Evolutionary conservation across 2,888 invertebrate genomes (phyloP).

Genomic region (Limnephilus marmoratus): DNA sequence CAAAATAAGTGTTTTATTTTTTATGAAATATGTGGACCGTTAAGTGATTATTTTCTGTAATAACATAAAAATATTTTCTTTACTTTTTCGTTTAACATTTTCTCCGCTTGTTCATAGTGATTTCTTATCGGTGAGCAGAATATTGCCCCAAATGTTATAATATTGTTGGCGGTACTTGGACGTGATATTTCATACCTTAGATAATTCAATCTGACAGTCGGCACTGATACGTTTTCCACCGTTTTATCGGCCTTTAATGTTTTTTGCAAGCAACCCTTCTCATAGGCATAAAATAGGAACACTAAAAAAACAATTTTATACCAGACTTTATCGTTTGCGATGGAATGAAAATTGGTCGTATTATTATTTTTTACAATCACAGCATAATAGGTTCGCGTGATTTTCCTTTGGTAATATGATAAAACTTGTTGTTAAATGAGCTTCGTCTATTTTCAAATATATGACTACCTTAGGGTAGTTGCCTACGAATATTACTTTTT

Average conservation of each 20-base stretch:
- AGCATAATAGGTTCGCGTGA: neutral
- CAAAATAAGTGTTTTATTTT: too few relatives aligned
- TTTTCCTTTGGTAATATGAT: neutral
- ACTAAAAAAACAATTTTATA: neutral
- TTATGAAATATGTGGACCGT: too few relatives aligned
- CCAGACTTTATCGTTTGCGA: neutral
- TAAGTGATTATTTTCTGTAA: too few relatives aligned
- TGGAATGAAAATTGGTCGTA: neutral
- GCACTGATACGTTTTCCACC: conserved; percentile 13
- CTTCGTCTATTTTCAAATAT: neutral
- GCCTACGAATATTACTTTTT: too few relatives aligned
- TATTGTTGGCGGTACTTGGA: conserved; percentile 2
- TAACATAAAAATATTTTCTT: too few relatives aligned
- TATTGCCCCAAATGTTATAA: neutral
- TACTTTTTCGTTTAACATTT: too few relatives aligned
- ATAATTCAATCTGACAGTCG: conserved; percentile 37
- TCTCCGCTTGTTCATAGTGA: too few relatives aligned
- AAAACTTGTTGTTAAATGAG: neutral
- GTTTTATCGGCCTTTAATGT: conserved; percentile 22
- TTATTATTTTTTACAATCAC: neutral
- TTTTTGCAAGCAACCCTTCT: conserved; percentile 26
- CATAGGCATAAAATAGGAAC: neutral
- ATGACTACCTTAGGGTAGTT: neutral
- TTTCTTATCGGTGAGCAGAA: neutral
- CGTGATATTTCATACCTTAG: conserved; percentile 20